Conservation (phyloP, 2,888 invertebrate species). For the Cheilosia vulpina region DNA sequence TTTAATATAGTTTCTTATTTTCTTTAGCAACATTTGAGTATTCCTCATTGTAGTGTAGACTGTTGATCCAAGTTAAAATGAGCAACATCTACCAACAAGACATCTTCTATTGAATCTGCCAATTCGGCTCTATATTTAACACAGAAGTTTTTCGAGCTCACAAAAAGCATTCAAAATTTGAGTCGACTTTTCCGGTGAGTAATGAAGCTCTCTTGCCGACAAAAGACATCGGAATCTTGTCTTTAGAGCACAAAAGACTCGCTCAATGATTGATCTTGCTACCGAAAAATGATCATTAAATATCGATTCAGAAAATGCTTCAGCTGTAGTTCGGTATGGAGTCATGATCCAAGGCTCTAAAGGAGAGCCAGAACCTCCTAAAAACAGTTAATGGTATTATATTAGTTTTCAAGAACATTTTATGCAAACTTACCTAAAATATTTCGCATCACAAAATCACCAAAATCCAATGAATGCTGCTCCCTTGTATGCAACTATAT, state of each 20-base stretch:
- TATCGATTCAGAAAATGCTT: conserved; percentile 16
- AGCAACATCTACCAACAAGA: neutral
- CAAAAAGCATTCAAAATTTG: neutral
- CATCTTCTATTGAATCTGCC: neutral
- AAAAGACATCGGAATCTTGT: too few relatives aligned
- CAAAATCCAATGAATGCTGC: too few relatives aligned
- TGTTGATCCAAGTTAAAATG: too few relatives aligned
- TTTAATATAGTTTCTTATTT: too few relatives aligned
- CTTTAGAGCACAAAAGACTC: conserved; percentile 27
- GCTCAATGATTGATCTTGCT: conserved; percentile 28
- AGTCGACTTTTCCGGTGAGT: neutral
- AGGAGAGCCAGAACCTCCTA: too few relatives aligned
- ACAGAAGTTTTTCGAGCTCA: neutral
- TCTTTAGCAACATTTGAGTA: too few relatives aligned
- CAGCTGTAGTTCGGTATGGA: conserved; percentile 21
- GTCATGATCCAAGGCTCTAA: conserved; percentile 3
- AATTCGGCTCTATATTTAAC: neutral
- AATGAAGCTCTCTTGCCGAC: conserved; percentile 36
- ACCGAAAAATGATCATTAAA: conserved; percentile 13
- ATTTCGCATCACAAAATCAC: too few relatives aligned
- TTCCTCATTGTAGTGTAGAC: too few relatives aligned
- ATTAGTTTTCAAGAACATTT: too few relatives aligned
- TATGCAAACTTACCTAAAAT: too few relatives aligned
- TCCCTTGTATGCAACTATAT: too few relatives aligned
- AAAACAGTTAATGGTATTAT: too few relatives aligned